Evolutionary conservation across 2,113 vertebrate species (phyloP).

Genomic region (Empidonax alnorum): DNA sequence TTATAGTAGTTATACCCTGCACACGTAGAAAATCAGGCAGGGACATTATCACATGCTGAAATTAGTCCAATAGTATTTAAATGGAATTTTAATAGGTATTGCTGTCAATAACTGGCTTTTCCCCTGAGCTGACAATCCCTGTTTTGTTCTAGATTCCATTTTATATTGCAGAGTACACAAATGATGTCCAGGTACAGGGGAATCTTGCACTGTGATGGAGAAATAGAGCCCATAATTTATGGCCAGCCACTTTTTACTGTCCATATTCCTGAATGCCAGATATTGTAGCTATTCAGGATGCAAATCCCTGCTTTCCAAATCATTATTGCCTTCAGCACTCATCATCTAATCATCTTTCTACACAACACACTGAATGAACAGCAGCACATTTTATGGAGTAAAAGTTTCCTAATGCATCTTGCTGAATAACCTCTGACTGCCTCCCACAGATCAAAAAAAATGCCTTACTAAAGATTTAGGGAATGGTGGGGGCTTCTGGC

Average conservation of each 20-base stretch:
- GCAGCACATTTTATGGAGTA: background rate
- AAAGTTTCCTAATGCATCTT: background rate
- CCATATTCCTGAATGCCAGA: background rate
- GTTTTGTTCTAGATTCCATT: background rate
- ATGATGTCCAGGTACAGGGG: background rate
- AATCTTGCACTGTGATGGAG: background rate
- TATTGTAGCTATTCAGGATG: slow-evolving; percentile 26
- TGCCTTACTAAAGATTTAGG: background rate
- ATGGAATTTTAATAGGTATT: background rate
- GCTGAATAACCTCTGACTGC: background rate
- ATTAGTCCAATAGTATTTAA: background rate
- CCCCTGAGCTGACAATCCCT: background rate
- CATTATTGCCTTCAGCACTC: slow-evolving; percentile 31
- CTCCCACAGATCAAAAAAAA: slow-evolving; percentile 22
- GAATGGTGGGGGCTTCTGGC: background rate
- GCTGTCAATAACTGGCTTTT: background rate
- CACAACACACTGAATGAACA: background rate
- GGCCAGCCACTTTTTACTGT: background rate
- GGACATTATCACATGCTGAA: background rate
- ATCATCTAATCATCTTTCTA: slow-evolving; percentile 44
- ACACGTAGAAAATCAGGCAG: background rate
- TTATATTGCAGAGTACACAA: background rate
- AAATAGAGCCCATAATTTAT: background rate
- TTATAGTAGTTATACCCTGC: background rate
- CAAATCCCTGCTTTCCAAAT: slow-evolving; percentile 37